Evolutionary conservation across 37 sponge, comb jelly and placozoan genomes (phyloP).

Genomic region (Aplysina aerophoba): DNA sequence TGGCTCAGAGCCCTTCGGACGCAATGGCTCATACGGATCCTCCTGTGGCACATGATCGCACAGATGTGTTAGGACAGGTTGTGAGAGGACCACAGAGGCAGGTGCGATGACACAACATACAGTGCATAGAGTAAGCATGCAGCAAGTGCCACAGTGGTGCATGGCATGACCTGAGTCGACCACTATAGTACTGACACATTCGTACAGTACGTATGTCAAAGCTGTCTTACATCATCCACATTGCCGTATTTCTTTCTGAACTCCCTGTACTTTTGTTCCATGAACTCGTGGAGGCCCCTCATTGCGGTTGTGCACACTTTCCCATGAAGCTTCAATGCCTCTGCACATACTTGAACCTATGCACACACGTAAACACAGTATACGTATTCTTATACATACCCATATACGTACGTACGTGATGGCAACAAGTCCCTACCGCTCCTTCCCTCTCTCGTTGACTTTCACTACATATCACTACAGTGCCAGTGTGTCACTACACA

Average conservation of each 20-base stretch:
- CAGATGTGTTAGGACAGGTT: too few species aligned
- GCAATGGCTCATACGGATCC: constrained; percentile 30
- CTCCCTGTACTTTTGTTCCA: constrained; percentile 57
- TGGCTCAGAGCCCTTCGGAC: background rate
- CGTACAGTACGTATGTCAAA: background rate
- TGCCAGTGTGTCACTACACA: too few species aligned
- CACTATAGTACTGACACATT: too few species aligned
- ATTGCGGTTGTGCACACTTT: constrained; percentile 67
- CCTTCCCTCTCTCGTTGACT: too few species aligned
- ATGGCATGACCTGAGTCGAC: too few species aligned
- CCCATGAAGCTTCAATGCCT: constrained; percentile 66
- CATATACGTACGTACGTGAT: background rate
- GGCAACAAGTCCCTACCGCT: background rate
- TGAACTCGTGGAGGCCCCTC: constrained; percentile 62
- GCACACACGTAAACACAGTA: background rate
- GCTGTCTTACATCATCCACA: background rate
- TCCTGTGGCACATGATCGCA: background rate
- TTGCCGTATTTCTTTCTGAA: constrained; percentile 36
- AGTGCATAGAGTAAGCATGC: too few species aligned
- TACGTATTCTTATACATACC: background rate
- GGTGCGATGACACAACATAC: background rate
- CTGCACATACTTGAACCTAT: constrained; percentile 67
- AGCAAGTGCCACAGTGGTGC: too few species aligned
- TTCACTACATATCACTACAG: too few species aligned
- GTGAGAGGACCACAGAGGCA: background rate